phyloP scores from a whole-genome alignment of 2,113 vertebrate species.

The Climacteris rufus region DNA sequence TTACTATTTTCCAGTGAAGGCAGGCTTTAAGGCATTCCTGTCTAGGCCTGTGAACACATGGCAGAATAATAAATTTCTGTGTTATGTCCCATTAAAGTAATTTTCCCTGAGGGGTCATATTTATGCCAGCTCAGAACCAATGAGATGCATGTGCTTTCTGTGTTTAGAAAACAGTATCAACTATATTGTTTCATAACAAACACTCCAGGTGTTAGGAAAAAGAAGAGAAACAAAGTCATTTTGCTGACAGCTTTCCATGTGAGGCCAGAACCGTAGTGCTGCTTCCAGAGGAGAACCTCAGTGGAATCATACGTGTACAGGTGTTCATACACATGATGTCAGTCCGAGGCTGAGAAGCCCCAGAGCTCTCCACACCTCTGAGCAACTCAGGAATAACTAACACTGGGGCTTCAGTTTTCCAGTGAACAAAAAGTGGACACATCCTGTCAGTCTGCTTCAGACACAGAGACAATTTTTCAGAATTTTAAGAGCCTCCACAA shows the following conservation, averaged over 20 bases:
- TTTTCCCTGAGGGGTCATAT: neutral
- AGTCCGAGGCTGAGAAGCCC: neutral
- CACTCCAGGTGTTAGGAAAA: neutral
- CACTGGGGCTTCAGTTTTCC: neutral
- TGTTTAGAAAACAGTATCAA: neutral
- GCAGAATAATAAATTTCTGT: neutral
- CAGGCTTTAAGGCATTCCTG: neutral
- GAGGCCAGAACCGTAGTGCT: fast-evolving
- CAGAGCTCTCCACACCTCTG: neutral
- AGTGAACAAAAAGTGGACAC: neutral
- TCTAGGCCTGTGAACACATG: neutral
- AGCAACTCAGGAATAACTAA: fast-evolving
- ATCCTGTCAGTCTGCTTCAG: neutral
- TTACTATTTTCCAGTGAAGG: neutral
- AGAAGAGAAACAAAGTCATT: neutral
- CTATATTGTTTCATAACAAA: neutral
- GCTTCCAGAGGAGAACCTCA: neutral
- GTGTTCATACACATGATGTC: neutral
- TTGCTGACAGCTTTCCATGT: neutral
- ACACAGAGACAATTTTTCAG: neutral
- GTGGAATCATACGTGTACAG: fast-evolving
- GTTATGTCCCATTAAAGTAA: neutral
- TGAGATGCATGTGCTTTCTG: neutral
- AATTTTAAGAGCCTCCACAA: neutral
- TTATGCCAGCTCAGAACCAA: neutral